Base-by-base conservation (phyloP, 2,888 invertebrate species). In the Meiosimyza platycephala region DNA sequence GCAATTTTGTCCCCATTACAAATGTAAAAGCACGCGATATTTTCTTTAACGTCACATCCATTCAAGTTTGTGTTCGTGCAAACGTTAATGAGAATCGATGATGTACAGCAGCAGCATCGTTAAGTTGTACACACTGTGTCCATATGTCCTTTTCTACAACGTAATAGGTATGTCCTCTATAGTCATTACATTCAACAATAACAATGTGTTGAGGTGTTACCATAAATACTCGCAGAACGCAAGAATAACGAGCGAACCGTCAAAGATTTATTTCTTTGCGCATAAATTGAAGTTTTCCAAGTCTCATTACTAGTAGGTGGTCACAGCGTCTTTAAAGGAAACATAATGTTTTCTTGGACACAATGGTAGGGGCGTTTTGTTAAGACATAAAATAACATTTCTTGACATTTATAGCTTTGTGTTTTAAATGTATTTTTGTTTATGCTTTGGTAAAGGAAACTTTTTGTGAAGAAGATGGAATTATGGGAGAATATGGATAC, bases 141-240 rank as follows among this genome's bases (percentile, higher is more conserved):
- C 67, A 12, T 67, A 18, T n/a, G 40, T 55, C 54, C 54, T 40
- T 18, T 54, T 16, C n/a, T 60, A 12, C 33, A 40, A 28, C 7
- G 52, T 52, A 18, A n/a, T 18, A 54, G 40, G 54, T 16, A 54
- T 18, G 50, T 33, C 55, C 67, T 54, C 16, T 5, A 33, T 40
- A 40, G 22, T 54, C 55, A 47, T 71, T 71, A 54, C 55, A 18
- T 48, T 54, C 70, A 62, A 54, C 51, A 50, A 63, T 59, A 60
- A 66, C 71, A 76, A 77, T 78, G 80, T 81, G 81, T 79, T 78
- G 80, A 82, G 82, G 83, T 83, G 82, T 82, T 82, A 78, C 78
- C 80, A 78, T 80, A 81, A 83, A 83, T 80, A 79, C 75, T 72
- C 66, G 73, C 76, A 77, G 80, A 82, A 79, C 78, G 76, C 73